Evolutionary conservation across 2,888 invertebrate genomes (phyloP), one percentile per base, ranked within the genome.

Genomic region (Hanleya hanleyi): DNA sequence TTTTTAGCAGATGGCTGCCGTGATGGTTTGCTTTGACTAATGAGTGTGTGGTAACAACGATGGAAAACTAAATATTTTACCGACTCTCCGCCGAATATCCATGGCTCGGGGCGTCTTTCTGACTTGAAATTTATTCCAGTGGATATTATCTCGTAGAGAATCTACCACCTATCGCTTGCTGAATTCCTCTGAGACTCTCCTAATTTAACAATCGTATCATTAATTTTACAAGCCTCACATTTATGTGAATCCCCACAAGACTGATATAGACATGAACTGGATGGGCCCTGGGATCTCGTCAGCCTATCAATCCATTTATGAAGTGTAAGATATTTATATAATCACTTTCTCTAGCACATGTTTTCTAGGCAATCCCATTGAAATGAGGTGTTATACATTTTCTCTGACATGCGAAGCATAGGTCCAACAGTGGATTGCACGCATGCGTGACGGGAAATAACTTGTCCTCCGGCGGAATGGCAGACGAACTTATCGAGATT

Each of bases 321-420:
- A 57, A 57, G 57, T 57, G 57, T 57, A 57, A 57, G 57, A 57
- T 57, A 57, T 57, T 57, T 57, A 57, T 57, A 57, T 57, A 57
- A 57, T 57, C 57, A 57, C 57, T 57, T 57, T 57, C 57, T 3
- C 18, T 29, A 29, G 57, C 57, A 57, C 57, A 26, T 57, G 57
- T 57, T 57, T 57, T 57, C 57, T 22, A 57, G 57, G 57, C 26
- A 57, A 57, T 22, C 57, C 57, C 29, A 57, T 29, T 57, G 57
- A 29, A 57, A 57, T 29, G 29, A 32, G 57, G 57, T 57, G 57
- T 57, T 57, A 57, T 57, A 57, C 57, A 57, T 57, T 57, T 57
- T 57, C 57, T 29, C 22, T 57, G 57, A 57, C 57, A 57, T 29
- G 29, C 29, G 32, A 22, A 29, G 29, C 1, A 22, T 57, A 32